Evolutionary conservation across 1,140 invertebrate species (phyloP).

Genomic region (Sycobia sp.): DNA sequence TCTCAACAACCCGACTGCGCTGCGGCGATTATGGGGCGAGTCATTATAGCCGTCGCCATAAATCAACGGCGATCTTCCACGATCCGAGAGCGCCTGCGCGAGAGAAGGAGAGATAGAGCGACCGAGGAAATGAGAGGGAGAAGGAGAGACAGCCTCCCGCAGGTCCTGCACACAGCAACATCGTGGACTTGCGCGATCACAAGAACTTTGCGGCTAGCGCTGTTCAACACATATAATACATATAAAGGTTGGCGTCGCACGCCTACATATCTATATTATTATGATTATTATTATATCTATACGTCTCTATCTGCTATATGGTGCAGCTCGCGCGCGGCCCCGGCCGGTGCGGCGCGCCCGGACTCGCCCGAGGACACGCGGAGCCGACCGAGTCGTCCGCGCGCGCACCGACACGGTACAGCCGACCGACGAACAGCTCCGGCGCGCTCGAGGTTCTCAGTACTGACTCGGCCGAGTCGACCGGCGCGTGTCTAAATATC

Average conservation of each 20-base stretch:
- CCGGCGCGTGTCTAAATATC: no score
- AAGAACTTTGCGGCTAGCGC: no score
- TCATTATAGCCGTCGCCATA: slow-evolving; percentile 51
- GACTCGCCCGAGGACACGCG: slow-evolving; percentile 37
- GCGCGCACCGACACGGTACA: slow-evolving; percentile 44
- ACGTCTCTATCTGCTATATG: no score
- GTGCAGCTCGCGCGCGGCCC: not conserved
- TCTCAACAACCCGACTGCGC: no score
- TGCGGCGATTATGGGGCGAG: slow-evolving; percentile 40
- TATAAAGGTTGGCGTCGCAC: no score
- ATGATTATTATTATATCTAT: no score
- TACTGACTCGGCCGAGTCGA: slow-evolving; percentile 54
- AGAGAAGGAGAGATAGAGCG: not conserved
- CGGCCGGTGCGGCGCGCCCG: no score
- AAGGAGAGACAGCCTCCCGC: not conserved
- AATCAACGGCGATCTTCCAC: slow-evolving; percentile 45
- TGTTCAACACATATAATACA: no score
- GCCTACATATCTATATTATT: no score
- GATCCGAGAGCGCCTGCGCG: not conserved
- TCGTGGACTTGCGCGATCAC: not conserved
- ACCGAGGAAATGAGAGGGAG: not conserved
- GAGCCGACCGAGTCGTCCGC: slow-evolving; percentile 41
- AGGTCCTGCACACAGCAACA: not conserved
- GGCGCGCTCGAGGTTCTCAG: slow-evolving; percentile 47
- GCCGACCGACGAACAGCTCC: slow-evolving; percentile 50